Evolutionary conservation across 2,888 invertebrate genomes (phyloP).

Genomic region (Falcaria lacertinaria): DNA sequence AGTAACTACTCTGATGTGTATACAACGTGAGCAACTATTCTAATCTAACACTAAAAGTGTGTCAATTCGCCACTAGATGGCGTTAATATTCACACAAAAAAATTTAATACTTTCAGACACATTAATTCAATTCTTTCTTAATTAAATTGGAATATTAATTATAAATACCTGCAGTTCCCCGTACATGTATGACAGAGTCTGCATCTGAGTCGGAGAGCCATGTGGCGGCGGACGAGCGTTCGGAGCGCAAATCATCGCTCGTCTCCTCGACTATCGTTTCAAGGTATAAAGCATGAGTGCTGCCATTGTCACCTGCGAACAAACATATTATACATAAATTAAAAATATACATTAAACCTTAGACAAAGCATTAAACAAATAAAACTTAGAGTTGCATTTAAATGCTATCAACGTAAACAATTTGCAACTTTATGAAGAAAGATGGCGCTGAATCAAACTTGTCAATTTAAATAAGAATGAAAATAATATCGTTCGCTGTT

Average conservation of each 20-base stretch:
- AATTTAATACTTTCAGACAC: no score
- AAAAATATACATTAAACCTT: not conserved
- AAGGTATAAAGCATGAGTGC: conserved; percentile 83
- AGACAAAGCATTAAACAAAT: not conserved
- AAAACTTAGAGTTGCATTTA: no score
- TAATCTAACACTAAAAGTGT: conserved; percentile 7
- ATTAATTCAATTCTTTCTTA: no score
- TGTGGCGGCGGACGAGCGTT: conserved; percentile 82
- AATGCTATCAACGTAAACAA: no score
- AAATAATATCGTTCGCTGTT: no score
- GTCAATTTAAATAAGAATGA: no score
- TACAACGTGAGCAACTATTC: no score
- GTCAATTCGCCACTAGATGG: conserved; percentile 49
- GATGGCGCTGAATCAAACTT: no score
- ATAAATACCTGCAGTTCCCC: conserved; percentile 62
- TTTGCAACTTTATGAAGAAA: no score
- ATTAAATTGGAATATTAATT: not conserved
- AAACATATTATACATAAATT: conserved; percentile 15
- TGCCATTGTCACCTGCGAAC: conserved; percentile 65
- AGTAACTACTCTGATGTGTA: no score
- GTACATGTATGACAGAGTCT: conserved; percentile 88
- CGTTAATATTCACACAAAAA: conserved; percentile 21
- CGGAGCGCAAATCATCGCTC: conserved; percentile 89
- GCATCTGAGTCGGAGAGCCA: conserved; percentile 88
- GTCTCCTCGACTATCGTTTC: conserved; percentile 95